A percentile compares a stretch with the other conserved stretches of the same genome.
Evolutionary conservation across 2,888 invertebrate genomes (phyloP).

Genomic region (Zaprionus lineosus): DNA sequence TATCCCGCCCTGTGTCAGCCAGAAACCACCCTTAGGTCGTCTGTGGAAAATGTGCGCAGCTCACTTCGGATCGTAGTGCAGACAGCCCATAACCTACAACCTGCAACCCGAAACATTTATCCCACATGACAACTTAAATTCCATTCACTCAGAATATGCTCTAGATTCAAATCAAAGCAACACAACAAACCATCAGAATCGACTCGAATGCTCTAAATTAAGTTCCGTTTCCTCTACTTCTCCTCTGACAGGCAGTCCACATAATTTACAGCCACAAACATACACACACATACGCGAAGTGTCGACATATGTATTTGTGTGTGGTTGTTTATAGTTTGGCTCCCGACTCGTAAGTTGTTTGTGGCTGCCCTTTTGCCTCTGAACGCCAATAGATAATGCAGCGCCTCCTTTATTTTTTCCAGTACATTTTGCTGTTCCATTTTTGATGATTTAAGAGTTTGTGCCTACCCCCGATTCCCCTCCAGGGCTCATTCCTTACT

Average conservation of each 20-base stretch:
- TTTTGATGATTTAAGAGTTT: constrained; percentile 46
- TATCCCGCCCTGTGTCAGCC: constrained; percentile 1
- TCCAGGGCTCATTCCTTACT: too few relatives aligned
- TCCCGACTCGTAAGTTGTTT: constrained; percentile 4
- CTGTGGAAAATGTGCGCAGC: constrained; percentile 31
- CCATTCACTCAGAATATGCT: constrained; percentile 17
- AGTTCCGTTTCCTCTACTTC: constrained; percentile 18
- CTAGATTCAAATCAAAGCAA: constrained; percentile 15
- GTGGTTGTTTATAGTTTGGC: constrained; percentile 32
- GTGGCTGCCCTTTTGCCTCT: constrained; percentile 48
- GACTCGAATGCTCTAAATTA: constrained; percentile 27
- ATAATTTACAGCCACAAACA: constrained; percentile 14
- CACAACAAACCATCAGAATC: constrained; percentile 29
- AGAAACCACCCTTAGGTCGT: constrained; percentile 36
- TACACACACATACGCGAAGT: neutral
- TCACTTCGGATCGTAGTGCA: constrained; percentile 34
- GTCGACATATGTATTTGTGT: neutral
- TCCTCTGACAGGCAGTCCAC: neutral
- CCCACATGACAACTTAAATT: too few relatives aligned
- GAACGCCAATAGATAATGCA: constrained; percentile 43
- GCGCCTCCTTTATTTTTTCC: constrained; percentile 3
- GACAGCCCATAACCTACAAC: constrained; percentile 38
- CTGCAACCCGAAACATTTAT: too few relatives aligned
- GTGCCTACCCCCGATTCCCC: constrained; percentile 1
- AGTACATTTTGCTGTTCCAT: constrained; percentile 21